Base-by-base conservation (phyloP, 2,888 invertebrate species). In the Hemistola chrysoprasaria region DNA sequence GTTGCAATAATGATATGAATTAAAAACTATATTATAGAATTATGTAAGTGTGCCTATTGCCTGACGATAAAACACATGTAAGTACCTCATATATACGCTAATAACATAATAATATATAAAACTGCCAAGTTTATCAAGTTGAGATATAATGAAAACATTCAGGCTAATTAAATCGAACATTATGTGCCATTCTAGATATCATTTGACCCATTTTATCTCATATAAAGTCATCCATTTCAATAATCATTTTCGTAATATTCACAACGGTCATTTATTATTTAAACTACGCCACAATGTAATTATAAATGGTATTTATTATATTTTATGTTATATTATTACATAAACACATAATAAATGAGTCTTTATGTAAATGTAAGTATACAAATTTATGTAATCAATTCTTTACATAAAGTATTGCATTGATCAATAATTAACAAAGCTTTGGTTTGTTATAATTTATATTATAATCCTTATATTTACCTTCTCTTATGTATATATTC, bases 201-300 rank as follows among this genome's bases (percentile, higher is more conserved):
- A 53, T 58, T 62, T 81, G 80, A 85, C 85, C 86, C 65, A 70
- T 71, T 54, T 80, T 86, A 86, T 86, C 85, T 71, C 50, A 60
- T 62, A 78, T 85, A 80, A 73, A 81, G 85, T 77, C 82, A 83
- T 86, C 75, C 78, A 78, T 86, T 78, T 86, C 79, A 86, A 85
- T 87, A 83, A 77, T 72, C 66, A 66, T 67, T 68, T 71, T 72
- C 74, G 70, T 81, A 75, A 81, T 64, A 64, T 59, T 51, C 71
- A 75, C 77, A 80, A 73, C 71, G 59, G 50, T 50, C 63, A 56
- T 75, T 78, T 77, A 77, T 76, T 62, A 56, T 50, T 34, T 51
- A 61, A 62, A 63, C 59, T 59, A 40, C 53, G 56, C 31, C 38
- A 45, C 44, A 47, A 40, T 50, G 43, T 48, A 33, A 47, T 53